Conservation (phyloP, 2,888 invertebrate genomes). For the Ormyrus labotus region DNA sequence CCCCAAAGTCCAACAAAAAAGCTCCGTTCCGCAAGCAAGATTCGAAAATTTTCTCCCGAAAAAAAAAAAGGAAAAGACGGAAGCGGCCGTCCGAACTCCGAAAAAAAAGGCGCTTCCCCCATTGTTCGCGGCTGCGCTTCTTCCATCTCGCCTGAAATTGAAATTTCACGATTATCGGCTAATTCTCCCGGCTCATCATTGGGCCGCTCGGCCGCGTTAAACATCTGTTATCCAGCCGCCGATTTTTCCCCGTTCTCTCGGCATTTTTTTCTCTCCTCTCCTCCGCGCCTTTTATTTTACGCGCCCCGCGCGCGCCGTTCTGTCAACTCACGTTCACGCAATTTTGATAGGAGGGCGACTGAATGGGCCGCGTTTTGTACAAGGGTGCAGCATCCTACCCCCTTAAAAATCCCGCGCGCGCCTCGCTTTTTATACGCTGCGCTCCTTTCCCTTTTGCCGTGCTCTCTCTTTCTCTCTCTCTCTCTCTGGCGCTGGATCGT, state of each 20-base stretch:
- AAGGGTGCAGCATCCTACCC: constrained; percentile 48
- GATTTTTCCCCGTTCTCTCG: constrained; percentile 49
- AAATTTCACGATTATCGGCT: constrained; percentile 48
- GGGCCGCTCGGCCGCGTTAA: constrained; percentile 22
- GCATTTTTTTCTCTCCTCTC: not conserved
- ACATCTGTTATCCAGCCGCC: constrained; percentile 48
- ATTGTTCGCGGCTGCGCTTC: constrained; percentile 27
- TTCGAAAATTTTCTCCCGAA: constrained; percentile 31
- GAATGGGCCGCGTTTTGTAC: constrained; percentile 23
- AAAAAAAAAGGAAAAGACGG: not conserved
- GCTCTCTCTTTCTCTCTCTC: constrained; percentile 14
- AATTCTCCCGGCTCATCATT: constrained; percentile 41
- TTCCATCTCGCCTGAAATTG: constrained; percentile 38
- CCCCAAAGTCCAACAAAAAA: no score
- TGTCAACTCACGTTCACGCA: constrained; percentile 68
- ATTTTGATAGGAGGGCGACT: constrained; percentile 61
- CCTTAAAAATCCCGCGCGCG: constrained; percentile 48
- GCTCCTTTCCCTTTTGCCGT: not conserved
- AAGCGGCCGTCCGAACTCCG: not conserved
- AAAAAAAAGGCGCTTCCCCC: not conserved
- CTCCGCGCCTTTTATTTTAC: constrained; percentile 33
- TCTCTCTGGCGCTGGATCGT: not conserved
- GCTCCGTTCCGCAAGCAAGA: constrained; percentile 14
- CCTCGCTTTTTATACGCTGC: constrained; percentile 15
- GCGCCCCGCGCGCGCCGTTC: constrained; percentile 54